Evolutionary conservation across 2,888 invertebrate genomes (phyloP).

Genomic region (Pristionchus japonicus): DNA sequence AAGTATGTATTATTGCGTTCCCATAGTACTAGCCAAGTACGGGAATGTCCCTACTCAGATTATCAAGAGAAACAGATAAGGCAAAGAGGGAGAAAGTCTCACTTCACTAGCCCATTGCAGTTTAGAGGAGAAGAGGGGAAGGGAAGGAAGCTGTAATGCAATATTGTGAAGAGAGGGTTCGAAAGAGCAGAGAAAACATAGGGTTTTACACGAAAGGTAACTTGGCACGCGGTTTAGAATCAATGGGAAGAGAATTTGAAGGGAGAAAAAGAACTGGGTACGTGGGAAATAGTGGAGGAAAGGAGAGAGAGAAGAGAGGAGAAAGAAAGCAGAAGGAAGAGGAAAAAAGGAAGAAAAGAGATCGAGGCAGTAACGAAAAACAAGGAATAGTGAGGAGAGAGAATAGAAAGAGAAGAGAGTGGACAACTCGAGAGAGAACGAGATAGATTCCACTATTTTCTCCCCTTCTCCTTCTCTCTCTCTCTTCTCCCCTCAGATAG

Average conservation of each 20-base stretch:
- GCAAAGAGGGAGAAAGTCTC: not conserved
- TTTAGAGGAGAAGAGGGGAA: not conserved
- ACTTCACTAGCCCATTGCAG: not conserved
- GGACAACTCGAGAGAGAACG: conserved; percentile 1
- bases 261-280: conserved; percentile 29
- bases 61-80: not conserved
- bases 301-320: not conserved
- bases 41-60: not conserved
- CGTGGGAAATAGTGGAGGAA: not conserved
- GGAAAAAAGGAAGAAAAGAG: not conserved
- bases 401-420: conserved; percentile 4
- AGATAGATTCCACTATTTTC: not conserved
- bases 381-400: not conserved
- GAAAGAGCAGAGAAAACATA: not conserved
- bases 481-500: conserved; percentile 9
- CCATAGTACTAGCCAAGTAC: not conserved
- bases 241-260: not conserved
- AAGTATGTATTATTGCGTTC: not conserved
- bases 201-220: not conserved
- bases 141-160: not conserved
- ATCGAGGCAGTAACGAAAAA: conserved; percentile 21
- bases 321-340: not conserved
- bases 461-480: not conserved
- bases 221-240: not conserved
- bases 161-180: not conserved